phyloP scores from a whole-genome alignment of 2,797 vertebrate species.

The Phyllotis vaccarum region DNA sequence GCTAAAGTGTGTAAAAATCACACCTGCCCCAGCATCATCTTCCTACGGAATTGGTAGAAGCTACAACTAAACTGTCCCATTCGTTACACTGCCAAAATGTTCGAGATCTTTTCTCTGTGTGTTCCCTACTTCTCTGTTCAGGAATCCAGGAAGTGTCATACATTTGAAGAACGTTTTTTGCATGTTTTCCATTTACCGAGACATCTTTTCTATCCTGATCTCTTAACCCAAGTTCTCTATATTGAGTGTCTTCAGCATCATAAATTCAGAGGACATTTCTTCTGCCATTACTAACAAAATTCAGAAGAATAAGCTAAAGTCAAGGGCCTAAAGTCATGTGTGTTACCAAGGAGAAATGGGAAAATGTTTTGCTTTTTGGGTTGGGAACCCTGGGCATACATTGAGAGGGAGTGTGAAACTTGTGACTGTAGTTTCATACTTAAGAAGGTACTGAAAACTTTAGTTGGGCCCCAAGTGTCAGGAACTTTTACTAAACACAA shows the following conservation, averaged over 20 bases:
- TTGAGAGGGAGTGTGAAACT: not conserved
- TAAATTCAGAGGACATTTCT: not conserved
- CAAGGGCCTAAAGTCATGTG: not conserved
- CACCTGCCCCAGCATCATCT: not conserved
- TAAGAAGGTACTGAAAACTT: not conserved
- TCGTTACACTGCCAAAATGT: not conserved
- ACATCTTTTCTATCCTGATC: not conserved
- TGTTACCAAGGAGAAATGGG: not conserved
- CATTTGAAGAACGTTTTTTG: not conserved
- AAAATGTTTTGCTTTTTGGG: not conserved
- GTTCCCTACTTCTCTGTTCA: not conserved
- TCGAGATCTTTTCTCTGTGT: not conserved
- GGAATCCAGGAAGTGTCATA: not conserved
- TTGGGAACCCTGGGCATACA: not conserved
- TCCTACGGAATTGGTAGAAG: not conserved
- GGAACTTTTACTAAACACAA: not conserved
- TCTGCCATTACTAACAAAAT: not conserved
- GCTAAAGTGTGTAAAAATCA: not conserved
- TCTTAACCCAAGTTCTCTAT: not conserved
- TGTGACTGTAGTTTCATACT: not conserved
- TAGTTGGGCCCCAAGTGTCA: not conserved
- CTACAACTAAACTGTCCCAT: not conserved
- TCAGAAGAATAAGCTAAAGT: not conserved
- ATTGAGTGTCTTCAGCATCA: not conserved
- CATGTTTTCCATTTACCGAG: not conserved